phyloP scores from a whole-genome alignment of 2,797 vertebrate species.

The Danio albolineatus region DNA sequence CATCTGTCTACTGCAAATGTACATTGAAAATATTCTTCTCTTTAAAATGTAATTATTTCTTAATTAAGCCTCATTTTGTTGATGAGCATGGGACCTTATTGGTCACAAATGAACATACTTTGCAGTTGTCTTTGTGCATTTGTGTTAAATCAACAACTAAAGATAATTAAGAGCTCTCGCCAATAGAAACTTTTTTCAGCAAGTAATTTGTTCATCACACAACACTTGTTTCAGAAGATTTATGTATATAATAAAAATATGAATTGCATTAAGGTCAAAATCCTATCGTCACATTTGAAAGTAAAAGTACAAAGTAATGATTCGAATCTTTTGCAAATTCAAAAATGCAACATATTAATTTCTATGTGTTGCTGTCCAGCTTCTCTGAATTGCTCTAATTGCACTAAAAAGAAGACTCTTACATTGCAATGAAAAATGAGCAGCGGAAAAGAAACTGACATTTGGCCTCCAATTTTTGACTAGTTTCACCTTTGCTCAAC shows the following conservation, averaged over 20 bases:
- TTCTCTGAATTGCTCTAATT: too few relatives aligned
- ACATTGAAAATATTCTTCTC: neutral
- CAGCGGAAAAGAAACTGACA: neutral
- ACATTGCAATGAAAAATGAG: neutral
- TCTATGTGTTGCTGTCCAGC: neutral
- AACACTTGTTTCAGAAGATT: neutral
- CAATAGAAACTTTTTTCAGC: neutral
- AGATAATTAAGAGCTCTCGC: neutral
- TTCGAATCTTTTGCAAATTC: neutral
- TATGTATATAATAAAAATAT: neutral
- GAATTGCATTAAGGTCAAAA: neutral
- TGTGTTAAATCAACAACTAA: neutral
- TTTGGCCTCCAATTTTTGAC: neutral
- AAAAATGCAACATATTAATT: neutral
- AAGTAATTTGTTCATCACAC: neutral
- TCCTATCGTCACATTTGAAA: neutral
- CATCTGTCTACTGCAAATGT: neutral
- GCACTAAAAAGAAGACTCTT: neutral
- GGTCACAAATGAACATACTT: too few relatives aligned
- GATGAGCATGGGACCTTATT: neutral
- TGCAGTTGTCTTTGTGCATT: too few relatives aligned
- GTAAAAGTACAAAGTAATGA: too few relatives aligned
- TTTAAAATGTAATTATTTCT: neutral
- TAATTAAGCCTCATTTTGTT: neutral
- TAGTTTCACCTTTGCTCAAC: conserved; percentile 29